These are phyloP conservation scores for Corythornis cristatus DNA, from an alignment of 2,113 vertebrate species.

Conservation along the genomic window DNA sequence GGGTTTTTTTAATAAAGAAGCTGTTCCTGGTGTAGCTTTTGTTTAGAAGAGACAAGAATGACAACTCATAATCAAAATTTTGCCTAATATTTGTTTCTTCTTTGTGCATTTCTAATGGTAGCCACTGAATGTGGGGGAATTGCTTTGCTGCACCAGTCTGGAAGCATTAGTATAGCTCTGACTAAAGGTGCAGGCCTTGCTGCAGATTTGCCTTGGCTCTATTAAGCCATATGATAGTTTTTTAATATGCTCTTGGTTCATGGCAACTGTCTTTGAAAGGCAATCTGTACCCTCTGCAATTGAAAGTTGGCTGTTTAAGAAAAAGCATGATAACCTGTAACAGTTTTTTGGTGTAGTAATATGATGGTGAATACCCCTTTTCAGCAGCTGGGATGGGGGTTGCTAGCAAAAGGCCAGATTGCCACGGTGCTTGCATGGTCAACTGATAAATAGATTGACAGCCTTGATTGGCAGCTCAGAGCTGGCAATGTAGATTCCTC, in stretches of 20 bases:
- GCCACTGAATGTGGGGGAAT: not conserved
- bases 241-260: not conserved
- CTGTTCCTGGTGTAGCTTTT: not conserved
- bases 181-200: not conserved
- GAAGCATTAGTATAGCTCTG: not conserved
- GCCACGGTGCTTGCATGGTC: not conserved
- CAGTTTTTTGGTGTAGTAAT: not conserved
- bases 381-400: not conserved
- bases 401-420: not conserved
- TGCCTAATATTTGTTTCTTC: not conserved
- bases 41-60: not conserved
- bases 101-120: not conserved
- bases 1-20: not conserved
- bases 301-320: not conserved
- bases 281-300: not conserved
- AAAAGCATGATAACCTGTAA: too few relatives aligned
- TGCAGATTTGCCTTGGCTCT: not conserved
- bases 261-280: not conserved
- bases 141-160: not conserved
- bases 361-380: not conserved
- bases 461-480: not conserved
- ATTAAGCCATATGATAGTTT: not conserved
- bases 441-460: not conserved
- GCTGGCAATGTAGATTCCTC: not conserved
- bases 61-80: not conserved